phyloP scores from a whole-genome alignment of 2,888 invertebrate species.

The Ferdinandea cuprea region DNA sequence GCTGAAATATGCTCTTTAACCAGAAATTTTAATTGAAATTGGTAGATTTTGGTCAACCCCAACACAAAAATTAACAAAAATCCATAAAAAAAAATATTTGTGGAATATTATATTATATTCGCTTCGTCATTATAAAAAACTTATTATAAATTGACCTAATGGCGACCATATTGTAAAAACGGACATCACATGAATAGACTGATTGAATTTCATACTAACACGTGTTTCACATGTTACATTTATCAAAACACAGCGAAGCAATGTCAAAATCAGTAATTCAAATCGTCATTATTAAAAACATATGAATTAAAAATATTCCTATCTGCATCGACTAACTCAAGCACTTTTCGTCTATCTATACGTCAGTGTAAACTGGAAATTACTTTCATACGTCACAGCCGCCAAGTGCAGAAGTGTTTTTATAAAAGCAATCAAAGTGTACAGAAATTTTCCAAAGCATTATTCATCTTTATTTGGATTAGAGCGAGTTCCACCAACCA shows the following conservation, averaged over 20 bases:
- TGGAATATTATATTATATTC: too few relatives aligned
- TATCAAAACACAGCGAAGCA: slow-evolving; percentile 1
- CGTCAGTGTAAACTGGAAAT: slow-evolving; percentile 20
- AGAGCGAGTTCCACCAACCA: not conserved
- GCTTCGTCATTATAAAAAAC: too few relatives aligned
- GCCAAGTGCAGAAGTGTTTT: slow-evolving; percentile 37
- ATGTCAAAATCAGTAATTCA: slow-evolving; percentile 6
- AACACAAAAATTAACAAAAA: too few relatives aligned
- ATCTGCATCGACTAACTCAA: too few relatives aligned
- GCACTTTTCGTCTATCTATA: too few relatives aligned
- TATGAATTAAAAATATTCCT: not conserved
- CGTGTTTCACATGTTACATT: slow-evolving; percentile 14
- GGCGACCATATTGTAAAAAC: too few relatives aligned
- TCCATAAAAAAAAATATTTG: too few relatives aligned
- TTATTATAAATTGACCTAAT: too few relatives aligned
- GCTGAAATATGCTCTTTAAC: too few relatives aligned
- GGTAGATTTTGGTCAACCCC: too few relatives aligned
- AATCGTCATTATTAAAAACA: not conserved
- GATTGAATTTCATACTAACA: not conserved
- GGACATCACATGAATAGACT: too few relatives aligned
- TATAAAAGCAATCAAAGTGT: slow-evolving; percentile 37
- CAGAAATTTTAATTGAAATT: too few relatives aligned
- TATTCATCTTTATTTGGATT: slow-evolving; percentile 3
- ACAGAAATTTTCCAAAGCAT: slow-evolving; percentile 4
- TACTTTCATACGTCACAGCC: slow-evolving; percentile 14